Percentiles rank a stretch among this genome's conserved stretches.
Evolutionary conservation across 2,113 vertebrate genomes (phyloP).

Genomic region (Boulengerochromis microlepis): DNA sequence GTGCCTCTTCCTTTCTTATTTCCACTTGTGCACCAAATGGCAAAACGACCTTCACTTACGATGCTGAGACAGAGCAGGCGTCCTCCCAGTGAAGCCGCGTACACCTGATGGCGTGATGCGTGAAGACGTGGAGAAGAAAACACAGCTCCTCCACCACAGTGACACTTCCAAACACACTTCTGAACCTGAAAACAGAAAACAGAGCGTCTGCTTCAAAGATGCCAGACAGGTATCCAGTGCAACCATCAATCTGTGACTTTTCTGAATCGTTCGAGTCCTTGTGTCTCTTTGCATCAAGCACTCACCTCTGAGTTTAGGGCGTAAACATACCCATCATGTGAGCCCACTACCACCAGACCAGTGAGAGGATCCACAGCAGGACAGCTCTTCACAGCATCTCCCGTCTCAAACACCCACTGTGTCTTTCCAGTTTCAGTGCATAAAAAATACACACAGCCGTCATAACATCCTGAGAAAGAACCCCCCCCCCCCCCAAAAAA

Average conservation of each 20-base stretch:
- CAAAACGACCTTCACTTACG: conserved; percentile 61
- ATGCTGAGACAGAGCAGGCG: conserved; percentile 76
- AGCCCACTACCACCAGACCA: conserved; percentile 82
- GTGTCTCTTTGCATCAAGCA: not conserved
- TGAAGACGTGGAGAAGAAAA: conserved; percentile 87
- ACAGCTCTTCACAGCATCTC: conserved; percentile 85
- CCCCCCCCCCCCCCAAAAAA: accelerated
- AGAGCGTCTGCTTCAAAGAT: accelerated
- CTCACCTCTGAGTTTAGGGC: conserved; percentile 85
- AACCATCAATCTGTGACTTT: not conserved
- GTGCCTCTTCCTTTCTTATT: not conserved
- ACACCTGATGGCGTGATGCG: conserved; percentile 71
- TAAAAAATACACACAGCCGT: conserved; percentile 84
- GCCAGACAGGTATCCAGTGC: accelerated
- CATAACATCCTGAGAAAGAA: conserved; percentile 80
- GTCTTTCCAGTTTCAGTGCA: conserved; percentile 72
- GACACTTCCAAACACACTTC: conserved; percentile 79
- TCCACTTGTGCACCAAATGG: not conserved
- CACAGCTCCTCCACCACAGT: conserved; percentile 80
- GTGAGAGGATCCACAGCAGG: conserved; percentile 76
- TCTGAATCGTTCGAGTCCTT: not conserved
- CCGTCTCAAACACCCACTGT: conserved; percentile 81
- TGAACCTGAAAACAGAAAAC: conserved; percentile 64
- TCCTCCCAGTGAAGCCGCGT: conserved; percentile 82
- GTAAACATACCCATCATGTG: conserved; percentile 87